Evolutionary conservation across 2,888 invertebrate species (phyloP).

Genomic region (Agonopterix alstromeriana): DNA sequence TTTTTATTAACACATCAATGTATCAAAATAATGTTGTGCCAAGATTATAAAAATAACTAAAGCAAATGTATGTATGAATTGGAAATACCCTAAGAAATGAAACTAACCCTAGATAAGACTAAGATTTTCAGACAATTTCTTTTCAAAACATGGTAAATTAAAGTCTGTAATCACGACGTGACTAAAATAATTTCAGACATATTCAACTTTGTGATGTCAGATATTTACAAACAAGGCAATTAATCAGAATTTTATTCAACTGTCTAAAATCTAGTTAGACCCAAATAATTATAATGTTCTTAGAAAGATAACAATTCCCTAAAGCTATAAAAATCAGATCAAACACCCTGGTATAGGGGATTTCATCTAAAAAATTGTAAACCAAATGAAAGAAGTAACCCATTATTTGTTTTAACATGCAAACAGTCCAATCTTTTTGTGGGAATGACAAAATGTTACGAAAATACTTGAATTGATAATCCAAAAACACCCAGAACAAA

Average conservation of each 20-base stretch:
- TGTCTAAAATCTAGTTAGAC: too few species aligned
- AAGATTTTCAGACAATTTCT: slow-evolving; percentile 48
- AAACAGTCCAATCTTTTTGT: too few species aligned
- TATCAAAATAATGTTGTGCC: slow-evolving; percentile 33
- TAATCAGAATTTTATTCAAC: not conserved
- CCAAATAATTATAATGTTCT: too few species aligned
- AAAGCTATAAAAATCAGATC: too few species aligned
- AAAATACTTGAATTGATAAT: too few species aligned
- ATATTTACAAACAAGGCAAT: slow-evolving; percentile 51
- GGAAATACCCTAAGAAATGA: slow-evolving; percentile 30
- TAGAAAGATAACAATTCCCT: too few species aligned
- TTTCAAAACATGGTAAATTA: slow-evolving; percentile 47
- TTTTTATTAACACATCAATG: slow-evolving; percentile 25
- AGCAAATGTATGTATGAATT: slow-evolving; percentile 31
- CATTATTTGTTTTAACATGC: too few species aligned
- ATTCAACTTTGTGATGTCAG: slow-evolving; percentile 51
- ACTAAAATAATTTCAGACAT: slow-evolving; percentile 28
- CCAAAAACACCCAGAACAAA: too few species aligned
- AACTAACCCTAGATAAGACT: slow-evolving; percentile 33
- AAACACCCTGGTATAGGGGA: too few species aligned
- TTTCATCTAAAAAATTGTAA: too few species aligned
- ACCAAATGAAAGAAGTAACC: too few species aligned
- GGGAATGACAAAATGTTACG: too few species aligned
- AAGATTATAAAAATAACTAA: slow-evolving; percentile 22
- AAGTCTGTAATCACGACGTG: slow-evolving; percentile 40